These are phyloP conservation scores for Cyclopterus lumpus DNA, from an alignment of 2,797 vertebrate genomes.

Conservation along the genomic window DNA sequence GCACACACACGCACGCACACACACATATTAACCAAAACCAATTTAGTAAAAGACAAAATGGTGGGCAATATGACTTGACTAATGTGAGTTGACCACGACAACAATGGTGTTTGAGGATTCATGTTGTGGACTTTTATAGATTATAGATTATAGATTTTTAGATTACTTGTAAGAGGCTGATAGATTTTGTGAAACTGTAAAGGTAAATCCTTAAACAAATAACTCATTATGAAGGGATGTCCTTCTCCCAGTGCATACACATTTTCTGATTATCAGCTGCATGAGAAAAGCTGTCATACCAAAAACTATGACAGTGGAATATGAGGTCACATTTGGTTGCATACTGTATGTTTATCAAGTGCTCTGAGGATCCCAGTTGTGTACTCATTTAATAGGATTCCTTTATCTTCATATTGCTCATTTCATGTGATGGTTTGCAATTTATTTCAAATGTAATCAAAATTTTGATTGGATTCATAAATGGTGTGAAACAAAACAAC, in stretches of 20 bases:
- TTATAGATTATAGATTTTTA: too few species aligned
- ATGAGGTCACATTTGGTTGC: neutral
- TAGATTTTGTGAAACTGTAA: neutral
- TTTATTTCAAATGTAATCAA: neutral
- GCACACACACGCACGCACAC: slow-evolving; percentile 14
- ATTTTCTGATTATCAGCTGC: slow-evolving; percentile 3
- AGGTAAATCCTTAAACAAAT: neutral
- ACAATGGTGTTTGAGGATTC: neutral
- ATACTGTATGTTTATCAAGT: neutral
- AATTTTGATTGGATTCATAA: neutral
- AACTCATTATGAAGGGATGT: neutral
- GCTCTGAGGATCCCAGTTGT: neutral
- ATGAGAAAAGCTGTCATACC: neutral
- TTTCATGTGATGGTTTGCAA: slow-evolving; percentile 5
- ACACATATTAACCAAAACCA: neutral
- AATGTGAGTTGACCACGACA: neutral
- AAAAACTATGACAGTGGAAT: neutral
- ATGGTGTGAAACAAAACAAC: neutral
- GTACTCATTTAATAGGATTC: neutral
- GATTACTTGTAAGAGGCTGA: too few species aligned
- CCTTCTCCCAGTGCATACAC: neutral
- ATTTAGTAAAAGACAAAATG: neutral
- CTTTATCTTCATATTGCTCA: neutral
- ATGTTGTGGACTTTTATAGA: neutral
- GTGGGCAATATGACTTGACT: neutral